These are phyloP conservation scores for Bombycilla garrulus DNA, from an alignment of 2,113 vertebrate species.

Conservation along the genomic window DNA sequence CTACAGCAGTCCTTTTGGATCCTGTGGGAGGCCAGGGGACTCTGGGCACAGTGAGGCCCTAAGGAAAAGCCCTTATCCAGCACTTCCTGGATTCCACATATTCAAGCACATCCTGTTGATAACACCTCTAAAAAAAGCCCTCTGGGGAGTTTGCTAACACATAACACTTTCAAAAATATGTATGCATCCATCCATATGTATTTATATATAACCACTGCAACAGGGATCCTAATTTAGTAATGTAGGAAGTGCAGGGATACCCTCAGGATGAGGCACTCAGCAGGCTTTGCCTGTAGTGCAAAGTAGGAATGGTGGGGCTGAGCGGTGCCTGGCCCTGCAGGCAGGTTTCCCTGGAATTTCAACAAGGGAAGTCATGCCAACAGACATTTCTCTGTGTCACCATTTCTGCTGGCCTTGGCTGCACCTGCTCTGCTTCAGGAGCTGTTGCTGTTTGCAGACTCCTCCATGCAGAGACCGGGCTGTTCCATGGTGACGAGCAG, in stretches of 20 bases:
- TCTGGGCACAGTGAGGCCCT: not conserved
- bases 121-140: constrained; percentile 16
- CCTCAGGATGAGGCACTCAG: not conserved
- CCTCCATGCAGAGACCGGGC: not conserved
- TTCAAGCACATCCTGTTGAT: constrained; percentile 15
- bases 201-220: not conserved
- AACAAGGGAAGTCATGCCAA: not conserved
- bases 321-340: not conserved
- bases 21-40: accelerated
- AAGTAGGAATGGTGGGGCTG: not conserved
- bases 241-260: not conserved
- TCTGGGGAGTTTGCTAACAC: not conserved
- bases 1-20: accelerated
- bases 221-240: not conserved
- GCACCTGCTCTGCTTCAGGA: not conserved
- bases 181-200: not conserved
- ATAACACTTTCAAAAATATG: not conserved
- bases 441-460: not conserved
- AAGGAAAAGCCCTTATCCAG: not conserved
- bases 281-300: accelerated
- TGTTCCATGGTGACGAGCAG: not conserved
- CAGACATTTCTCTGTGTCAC: not conserved
- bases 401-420: not conserved
- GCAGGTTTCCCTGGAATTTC: not conserved
- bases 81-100: not conserved